Conservation (phyloP, 2,797 vertebrate species). For the Xiphorhynchus erythropygius region DNA sequence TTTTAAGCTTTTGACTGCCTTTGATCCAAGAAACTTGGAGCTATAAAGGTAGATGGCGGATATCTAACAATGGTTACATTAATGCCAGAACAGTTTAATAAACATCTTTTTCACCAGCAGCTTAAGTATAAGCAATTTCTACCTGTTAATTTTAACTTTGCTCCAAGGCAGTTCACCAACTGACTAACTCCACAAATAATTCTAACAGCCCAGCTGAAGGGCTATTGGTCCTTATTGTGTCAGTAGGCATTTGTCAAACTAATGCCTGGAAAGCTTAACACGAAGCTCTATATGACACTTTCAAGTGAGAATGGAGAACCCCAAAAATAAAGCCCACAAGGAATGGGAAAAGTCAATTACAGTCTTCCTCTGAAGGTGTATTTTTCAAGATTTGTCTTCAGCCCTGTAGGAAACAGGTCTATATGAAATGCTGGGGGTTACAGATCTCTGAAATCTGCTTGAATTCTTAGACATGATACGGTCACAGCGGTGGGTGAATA, state of each 20-base stretch:
- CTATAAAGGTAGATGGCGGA: background rate
- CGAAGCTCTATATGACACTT: background rate
- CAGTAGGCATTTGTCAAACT: background rate
- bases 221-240: background rate
- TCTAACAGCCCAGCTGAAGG: background rate
- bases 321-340: background rate
- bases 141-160: conserved; percentile 30
- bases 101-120: conserved; percentile 1
- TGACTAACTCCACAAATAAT: background rate
- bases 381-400: background rate
- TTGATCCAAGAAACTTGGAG: background rate
- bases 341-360: background rate
- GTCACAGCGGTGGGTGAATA: background rate
- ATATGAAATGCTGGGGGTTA: background rate
- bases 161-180: background rate
- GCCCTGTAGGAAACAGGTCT: background rate
- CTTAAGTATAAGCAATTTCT: background rate
- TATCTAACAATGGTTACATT: background rate
- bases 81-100: conserved; percentile 17
- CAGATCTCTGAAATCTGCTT: background rate
- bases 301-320: background rate
- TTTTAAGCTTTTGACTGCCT: conserved; percentile 45
- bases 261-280: background rate
- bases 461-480: background rate
- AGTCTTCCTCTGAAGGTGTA: background rate